Evolutionary conservation across 1,140 invertebrate genomes (phyloP).

Genomic region (Propsilocerus akamusi): DNA sequence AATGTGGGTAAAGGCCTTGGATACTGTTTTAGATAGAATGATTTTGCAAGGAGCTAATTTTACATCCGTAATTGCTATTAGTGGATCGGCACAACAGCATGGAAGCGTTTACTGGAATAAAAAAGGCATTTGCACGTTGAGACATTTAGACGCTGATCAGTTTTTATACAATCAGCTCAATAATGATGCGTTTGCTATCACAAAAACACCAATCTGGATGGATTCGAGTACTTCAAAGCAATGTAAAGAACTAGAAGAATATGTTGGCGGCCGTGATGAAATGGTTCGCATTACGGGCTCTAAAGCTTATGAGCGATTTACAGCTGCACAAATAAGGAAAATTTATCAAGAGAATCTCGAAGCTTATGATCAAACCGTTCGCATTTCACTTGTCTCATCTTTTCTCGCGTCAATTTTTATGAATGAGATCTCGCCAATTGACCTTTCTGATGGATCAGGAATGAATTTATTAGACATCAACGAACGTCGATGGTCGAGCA

Average conservation of each 20-base stretch:
- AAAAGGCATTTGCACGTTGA: slow-evolving; percentile 43
- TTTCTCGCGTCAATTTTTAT: slow-evolving; percentile 77
- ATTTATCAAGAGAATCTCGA: slow-evolving; percentile 51
- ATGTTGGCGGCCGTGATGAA: slow-evolving; percentile 60
- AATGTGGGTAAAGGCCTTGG: slow-evolving; percentile 92
- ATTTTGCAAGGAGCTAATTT: slow-evolving; percentile 67
- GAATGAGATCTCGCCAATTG: slow-evolving; percentile 80
- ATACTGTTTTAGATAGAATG: slow-evolving; percentile 74
- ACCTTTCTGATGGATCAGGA: slow-evolving; percentile 82
- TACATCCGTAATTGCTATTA: slow-evolving; percentile 59
- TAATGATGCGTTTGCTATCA: slow-evolving; percentile 51
- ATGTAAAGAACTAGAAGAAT: slow-evolving; percentile 59
- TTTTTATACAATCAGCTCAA: slow-evolving; percentile 68
- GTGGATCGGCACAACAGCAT: slow-evolving; percentile 90
- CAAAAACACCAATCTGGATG: slow-evolving; percentile 91
- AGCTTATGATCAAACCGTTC: slow-evolving; percentile 64
- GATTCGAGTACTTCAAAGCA: slow-evolving; percentile 74
- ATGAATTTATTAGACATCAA: slow-evolving; percentile 90
- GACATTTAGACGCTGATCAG: slow-evolving; percentile 44
- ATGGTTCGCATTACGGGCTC: slow-evolving; percentile 81
- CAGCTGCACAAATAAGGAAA: slow-evolving; percentile 84
- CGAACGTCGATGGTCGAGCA: slow-evolving; percentile 54
- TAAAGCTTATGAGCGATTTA: slow-evolving; percentile 83
- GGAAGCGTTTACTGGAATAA: slow-evolving; percentile 87
- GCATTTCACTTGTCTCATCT: slow-evolving; percentile 85